Conservation (phyloP, 92 coral and sea anemone species). For the Heteractis magnifica region DNA sequence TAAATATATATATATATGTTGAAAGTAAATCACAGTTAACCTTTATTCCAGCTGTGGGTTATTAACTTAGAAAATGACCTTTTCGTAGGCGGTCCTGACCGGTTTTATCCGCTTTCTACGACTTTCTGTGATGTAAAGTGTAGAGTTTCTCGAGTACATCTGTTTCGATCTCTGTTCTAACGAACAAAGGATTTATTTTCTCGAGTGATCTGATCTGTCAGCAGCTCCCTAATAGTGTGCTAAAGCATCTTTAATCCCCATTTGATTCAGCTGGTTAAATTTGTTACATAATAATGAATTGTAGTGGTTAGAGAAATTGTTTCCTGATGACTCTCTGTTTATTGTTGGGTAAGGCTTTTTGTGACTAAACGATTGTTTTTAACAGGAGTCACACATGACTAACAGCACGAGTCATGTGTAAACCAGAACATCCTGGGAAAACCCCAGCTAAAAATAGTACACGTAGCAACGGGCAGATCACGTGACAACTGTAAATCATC, state of each 20-base stretch:
- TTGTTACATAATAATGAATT: background rate
- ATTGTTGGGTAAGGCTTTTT: background rate
- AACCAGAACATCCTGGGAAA: background rate
- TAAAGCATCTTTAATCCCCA: background rate
- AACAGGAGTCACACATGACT: background rate
- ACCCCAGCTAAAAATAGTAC: background rate
- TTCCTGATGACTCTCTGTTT: background rate
- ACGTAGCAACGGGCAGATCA: background rate
- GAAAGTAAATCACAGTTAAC: slow-evolving; percentile 2
- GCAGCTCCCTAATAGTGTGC: background rate
- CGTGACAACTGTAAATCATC: no score
- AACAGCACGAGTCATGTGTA: slow-evolving; percentile 5
- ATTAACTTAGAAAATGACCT: background rate
- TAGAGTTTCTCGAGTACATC: background rate
- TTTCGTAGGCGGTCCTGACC: slow-evolving; percentile 2
- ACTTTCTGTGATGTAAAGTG: background rate
- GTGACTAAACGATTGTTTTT: background rate
- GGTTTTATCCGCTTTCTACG: background rate
- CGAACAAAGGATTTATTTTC: background rate
- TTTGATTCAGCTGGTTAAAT: background rate
- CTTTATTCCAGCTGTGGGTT: background rate
- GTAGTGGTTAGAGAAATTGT: background rate
- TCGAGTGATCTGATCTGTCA: background rate
- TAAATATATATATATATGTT: background rate
- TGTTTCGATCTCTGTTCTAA: background rate